Conservation (phyloP, 2,888 invertebrate species). For the Cheilosia scutellata region DNA sequence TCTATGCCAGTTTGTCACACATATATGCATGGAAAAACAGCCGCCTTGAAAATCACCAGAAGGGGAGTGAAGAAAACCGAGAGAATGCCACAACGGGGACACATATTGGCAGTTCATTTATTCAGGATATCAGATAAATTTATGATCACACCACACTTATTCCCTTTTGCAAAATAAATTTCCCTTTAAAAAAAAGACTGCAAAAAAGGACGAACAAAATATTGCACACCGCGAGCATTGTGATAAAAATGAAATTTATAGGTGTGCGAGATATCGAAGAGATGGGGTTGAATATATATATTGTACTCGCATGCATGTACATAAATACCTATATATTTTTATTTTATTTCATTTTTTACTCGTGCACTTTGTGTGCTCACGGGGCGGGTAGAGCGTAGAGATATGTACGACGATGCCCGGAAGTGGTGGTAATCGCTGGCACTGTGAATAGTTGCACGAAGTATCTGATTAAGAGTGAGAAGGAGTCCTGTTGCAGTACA, state of each 20-base stretch:
- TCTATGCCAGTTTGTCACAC: slow-evolving; percentile 38
- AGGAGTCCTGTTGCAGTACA: slow-evolving; percentile 43
- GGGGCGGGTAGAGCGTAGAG: background rate
- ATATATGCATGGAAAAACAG: slow-evolving; percentile 35
- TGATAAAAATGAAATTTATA: slow-evolving; percentile 76
- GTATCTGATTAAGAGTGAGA: slow-evolving; percentile 60
- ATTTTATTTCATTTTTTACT: slow-evolving; percentile 42
- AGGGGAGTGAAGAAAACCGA: slow-evolving; percentile 44
- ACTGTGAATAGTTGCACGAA: slow-evolving; percentile 59
- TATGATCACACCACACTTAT: slow-evolving; percentile 75
- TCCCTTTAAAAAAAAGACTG: slow-evolving; percentile 62
- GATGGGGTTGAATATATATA: slow-evolving; percentile 66
- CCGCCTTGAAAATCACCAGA: slow-evolving; percentile 50
- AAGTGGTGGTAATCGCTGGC: slow-evolving; percentile 26
- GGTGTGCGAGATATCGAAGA: slow-evolving; percentile 75
- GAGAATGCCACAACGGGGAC: slow-evolving; percentile 74
- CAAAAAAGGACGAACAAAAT: slow-evolving; percentile 61
- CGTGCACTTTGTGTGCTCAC: slow-evolving; percentile 7
- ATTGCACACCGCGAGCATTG: slow-evolving; percentile 75
- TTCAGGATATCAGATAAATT: slow-evolving; percentile 76
- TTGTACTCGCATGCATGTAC: slow-evolving; percentile 14
- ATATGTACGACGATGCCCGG: background rate
- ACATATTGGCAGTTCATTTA: slow-evolving; percentile 76
- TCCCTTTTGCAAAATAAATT: slow-evolving; percentile 76
- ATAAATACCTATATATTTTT: slow-evolving; percentile 8